Conservation (phyloP, 2,797 vertebrate species). For the Phylloscopus collybita region DNA sequence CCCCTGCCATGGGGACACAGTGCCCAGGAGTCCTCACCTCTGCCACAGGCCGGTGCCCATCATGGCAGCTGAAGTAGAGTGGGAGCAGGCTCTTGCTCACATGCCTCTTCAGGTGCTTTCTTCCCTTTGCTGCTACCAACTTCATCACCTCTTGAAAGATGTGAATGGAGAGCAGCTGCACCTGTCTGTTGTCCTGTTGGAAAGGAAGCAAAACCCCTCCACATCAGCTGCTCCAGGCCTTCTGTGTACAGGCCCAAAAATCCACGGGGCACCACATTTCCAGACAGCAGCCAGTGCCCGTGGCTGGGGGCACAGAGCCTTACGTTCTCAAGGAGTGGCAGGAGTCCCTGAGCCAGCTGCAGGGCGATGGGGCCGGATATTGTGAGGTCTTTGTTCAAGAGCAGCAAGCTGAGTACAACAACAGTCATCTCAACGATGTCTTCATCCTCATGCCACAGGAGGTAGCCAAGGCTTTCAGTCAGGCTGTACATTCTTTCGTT, state of each 20-base stretch:
- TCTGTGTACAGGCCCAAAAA: neutral
- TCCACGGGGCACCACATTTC: neutral
- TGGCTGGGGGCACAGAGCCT: neutral
- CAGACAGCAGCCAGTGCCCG: neutral
- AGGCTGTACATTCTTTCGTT: neutral
- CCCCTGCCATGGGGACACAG: no score
- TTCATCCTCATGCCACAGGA: neutral
- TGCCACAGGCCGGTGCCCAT: neutral
- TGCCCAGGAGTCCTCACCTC: neutral
- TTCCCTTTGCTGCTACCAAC: neutral
- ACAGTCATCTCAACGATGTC: neutral
- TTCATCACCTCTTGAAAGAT: neutral
- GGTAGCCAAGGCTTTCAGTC: neutral
- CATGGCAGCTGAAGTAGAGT: neutral
- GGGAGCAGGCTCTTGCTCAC: neutral
- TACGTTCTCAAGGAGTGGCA: neutral
- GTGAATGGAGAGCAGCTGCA: neutral
- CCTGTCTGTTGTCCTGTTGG: neutral
- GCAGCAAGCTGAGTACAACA: neutral
- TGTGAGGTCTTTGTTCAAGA: neutral
- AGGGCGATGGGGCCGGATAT: neutral
- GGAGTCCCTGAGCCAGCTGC: neutral
- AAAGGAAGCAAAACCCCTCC: neutral
- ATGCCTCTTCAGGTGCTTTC: neutral
- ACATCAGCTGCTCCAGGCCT: neutral